A percentile compares a stretch with the other conserved stretches of the same genome.
Conservation (phyloP, 2,797 vertebrate genomes). For the Decapterus maruadsi region DNA sequence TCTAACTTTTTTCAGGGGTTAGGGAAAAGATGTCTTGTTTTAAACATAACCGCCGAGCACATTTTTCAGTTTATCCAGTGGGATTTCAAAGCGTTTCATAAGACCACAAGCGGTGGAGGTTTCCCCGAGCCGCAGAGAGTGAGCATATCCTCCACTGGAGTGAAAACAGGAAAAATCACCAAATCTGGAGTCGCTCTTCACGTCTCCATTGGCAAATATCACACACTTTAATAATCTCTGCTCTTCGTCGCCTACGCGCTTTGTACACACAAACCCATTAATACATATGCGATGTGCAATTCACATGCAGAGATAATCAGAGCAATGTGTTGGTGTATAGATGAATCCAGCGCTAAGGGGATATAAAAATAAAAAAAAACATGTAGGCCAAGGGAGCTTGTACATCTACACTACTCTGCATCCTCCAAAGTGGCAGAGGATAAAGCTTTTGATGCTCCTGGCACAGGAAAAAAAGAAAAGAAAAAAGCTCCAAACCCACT, state of each 20-base stretch:
- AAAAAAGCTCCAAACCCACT: not conserved
- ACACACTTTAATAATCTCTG: not conserved
- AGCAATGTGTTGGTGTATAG: slow-evolving; percentile 25
- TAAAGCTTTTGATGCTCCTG: slow-evolving; percentile 6
- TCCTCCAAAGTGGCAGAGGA: slow-evolving; percentile 1
- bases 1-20: slow-evolving; percentile 2
- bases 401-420: not conserved
- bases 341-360: slow-evolving; percentile 5
- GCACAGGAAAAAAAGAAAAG: not conserved
- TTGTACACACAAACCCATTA: not conserved
- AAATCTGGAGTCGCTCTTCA: slow-evolving; percentile 34
- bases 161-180: slow-evolving; percentile 53
- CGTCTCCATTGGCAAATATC: slow-evolving; percentile 19
- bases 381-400: slow-evolving; percentile 4
- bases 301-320: slow-evolving; percentile 22
- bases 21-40: slow-evolving; percentile 34
- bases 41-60: slow-evolving; percentile 32
- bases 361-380: not conserved
- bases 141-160: slow-evolving; percentile 38
- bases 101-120: slow-evolving; percentile 47
- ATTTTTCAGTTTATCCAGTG: slow-evolving; percentile 54
- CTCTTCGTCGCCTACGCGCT: not conserved
- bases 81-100: slow-evolving; percentile 55
- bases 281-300: slow-evolving; percentile 22
- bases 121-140: slow-evolving; percentile 31